These are phyloP conservation scores for Tonatia bakeri DNA, from an alignment of 2,113 vertebrate genomes.

Conservation along the genomic window DNA sequence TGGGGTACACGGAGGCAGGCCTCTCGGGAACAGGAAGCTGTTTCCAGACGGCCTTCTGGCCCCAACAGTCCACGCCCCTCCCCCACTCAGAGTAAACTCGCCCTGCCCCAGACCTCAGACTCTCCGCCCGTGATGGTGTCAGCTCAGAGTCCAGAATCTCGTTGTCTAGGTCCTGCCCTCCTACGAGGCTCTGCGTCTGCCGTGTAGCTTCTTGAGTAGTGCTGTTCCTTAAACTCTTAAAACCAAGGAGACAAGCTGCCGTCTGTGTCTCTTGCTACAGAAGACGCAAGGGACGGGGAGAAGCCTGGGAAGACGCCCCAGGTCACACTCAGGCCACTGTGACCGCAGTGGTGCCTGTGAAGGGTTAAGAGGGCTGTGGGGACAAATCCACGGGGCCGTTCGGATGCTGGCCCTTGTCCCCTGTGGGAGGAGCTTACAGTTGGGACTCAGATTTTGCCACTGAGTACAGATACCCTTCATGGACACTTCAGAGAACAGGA, in stretches of 20 bases:
- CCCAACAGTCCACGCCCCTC: no score
- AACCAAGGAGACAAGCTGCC: neutral
- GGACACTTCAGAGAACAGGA: neutral
- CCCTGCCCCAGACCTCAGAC: neutral
- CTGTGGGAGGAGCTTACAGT: neutral
- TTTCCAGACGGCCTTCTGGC: neutral
- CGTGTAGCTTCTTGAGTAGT: neutral
- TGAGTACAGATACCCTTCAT: neutral
- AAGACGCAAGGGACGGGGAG: neutral
- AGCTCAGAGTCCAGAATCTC: neutral
- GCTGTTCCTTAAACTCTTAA: neutral
- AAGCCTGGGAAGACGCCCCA: no score
- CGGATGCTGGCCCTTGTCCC: neutral
- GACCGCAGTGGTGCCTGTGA: neutral
- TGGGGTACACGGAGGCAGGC: rapidly evolving
- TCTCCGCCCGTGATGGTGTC: no score
- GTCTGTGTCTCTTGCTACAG: neutral
- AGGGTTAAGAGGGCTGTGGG: neutral
- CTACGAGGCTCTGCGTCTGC: neutral
- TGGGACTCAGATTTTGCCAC: neutral
- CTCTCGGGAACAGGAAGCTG: neutral
- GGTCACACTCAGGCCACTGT: neutral
- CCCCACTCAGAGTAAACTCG: neutral
- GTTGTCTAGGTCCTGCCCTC: no score
- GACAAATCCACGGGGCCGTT: neutral